Evolutionary conservation across 1,140 invertebrate species (phyloP).

Genomic region (Aphis craccivora): DNA sequence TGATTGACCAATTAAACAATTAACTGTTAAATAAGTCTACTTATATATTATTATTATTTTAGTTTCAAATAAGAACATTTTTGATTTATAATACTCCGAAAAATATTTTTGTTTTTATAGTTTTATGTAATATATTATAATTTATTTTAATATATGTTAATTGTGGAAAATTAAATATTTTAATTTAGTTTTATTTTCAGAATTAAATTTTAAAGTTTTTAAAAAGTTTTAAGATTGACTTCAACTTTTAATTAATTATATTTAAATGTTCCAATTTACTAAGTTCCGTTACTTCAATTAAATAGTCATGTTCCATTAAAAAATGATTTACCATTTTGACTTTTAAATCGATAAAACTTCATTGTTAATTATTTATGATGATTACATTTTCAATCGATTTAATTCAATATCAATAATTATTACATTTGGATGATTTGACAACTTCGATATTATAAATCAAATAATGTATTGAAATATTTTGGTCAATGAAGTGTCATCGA

Average conservation of each 20-base stretch:
- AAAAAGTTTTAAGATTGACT: background rate
- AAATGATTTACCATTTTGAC: background rate
- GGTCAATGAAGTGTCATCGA: background rate
- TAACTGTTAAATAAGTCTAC: too few species aligned
- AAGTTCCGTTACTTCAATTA: background rate
- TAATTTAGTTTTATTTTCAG: background rate
- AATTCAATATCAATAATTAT: background rate
- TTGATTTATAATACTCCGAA: background rate
- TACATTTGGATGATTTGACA: background rate
- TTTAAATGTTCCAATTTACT: background rate
- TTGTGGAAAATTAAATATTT: background rate
- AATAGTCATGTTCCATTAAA: background rate
- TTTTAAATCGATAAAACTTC: background rate
- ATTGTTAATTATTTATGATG: background rate
- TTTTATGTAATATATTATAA: background rate
- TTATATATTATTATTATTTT: too few species aligned
- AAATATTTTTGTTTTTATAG: background rate
- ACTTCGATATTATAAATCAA: background rate
- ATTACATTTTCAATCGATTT: background rate
- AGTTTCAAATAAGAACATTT: too few species aligned
- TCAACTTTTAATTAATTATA: background rate
- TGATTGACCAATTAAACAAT: too few species aligned
- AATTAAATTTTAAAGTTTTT: background rate
- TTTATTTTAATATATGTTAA: background rate
- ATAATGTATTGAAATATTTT: background rate